phyloP scores from a whole-genome alignment of 2,888 invertebrate species.

The Nomada ferruginata region DNA sequence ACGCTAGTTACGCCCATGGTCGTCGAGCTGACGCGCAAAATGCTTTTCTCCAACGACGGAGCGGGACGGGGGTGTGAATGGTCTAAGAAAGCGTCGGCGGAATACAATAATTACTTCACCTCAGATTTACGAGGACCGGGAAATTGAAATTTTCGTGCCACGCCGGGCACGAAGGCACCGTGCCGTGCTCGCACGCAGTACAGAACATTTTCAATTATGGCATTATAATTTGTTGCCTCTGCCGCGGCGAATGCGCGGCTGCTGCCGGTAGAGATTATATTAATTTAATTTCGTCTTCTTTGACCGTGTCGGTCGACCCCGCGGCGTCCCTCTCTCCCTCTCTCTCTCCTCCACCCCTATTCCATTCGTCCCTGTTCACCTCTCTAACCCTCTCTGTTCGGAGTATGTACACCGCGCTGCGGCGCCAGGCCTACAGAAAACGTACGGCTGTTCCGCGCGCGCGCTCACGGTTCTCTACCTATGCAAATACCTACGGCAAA shows the following conservation, averaged over 20 bases:
- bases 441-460: conserved; percentile 18
- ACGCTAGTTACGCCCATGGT: conserved; percentile 75
- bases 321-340: conserved; percentile 13
- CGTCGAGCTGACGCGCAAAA: conserved; percentile 80
- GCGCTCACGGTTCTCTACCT: conserved; percentile 21
- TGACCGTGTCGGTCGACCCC: conserved; percentile 73
- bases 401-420: background rate
- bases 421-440: conserved; percentile 22
- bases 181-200: conserved; percentile 64
- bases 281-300: conserved; percentile 82
- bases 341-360: background rate
- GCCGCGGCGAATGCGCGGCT: conserved; percentile 66
- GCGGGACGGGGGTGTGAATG: conserved; percentile 74
- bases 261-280: conserved; percentile 78
- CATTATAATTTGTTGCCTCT: conserved; percentile 82
- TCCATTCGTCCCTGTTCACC: background rate
- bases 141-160: conserved; percentile 83
- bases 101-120: conserved; percentile 83
- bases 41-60: conserved; percentile 68
- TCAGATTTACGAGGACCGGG: conserved; percentile 82
- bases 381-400: background rate
- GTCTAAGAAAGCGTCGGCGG: conserved; percentile 79
- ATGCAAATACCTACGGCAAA: conserved; percentile 55
- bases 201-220: conserved; percentile 82
- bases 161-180: conserved; percentile 69